These are phyloP conservation scores for Hyposoter didymator DNA, from an alignment of 2,888 invertebrate genomes.

Conservation along the genomic window DNA sequence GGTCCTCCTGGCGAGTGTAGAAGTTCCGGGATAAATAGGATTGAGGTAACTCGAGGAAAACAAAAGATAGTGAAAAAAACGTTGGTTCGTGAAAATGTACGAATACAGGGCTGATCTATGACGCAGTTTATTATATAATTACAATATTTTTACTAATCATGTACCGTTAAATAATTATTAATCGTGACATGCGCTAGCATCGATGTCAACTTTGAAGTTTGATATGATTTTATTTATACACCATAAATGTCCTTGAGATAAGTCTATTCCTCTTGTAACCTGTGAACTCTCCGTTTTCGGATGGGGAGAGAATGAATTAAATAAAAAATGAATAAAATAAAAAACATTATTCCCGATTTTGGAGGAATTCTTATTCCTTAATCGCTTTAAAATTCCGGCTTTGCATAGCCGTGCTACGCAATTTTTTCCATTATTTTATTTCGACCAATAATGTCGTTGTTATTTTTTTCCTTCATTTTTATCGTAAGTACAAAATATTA, in stretches of 20 bases:
- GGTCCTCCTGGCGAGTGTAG: background rate
- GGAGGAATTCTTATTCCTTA: conserved; percentile 32
- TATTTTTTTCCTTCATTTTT: conserved; percentile 54
- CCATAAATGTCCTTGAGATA: conserved; percentile 56
- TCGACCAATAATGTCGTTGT: conserved; percentile 56
- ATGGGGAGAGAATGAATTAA: conserved; percentile 29
- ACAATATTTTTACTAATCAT: conserved; percentile 82
- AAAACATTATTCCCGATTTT: background rate
- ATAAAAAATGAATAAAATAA: background rate
- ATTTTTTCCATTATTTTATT: conserved; percentile 49
- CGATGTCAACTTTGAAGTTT: conserved; percentile 82
- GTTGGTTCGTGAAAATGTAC: background rate
- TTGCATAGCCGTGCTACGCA: conserved; percentile 42
- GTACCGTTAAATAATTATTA: conserved; percentile 81
- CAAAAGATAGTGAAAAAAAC: background rate
- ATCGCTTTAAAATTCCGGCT: conserved; percentile 52
- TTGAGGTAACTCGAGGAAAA: background rate
- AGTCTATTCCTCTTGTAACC: conserved; percentile 49
- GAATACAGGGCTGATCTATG: conserved; percentile 73
- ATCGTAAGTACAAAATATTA: conserved; percentile 79
- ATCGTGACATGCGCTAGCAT: conserved; percentile 78
- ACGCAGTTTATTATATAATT: conserved; percentile 84
- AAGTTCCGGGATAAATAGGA: background rate
- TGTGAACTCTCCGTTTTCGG: conserved; percentile 33
- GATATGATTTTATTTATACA: conserved; percentile 83